Evolutionary conservation across 2,888 invertebrate species (phyloP).

Genomic region (Oxyteleia sp.): DNA sequence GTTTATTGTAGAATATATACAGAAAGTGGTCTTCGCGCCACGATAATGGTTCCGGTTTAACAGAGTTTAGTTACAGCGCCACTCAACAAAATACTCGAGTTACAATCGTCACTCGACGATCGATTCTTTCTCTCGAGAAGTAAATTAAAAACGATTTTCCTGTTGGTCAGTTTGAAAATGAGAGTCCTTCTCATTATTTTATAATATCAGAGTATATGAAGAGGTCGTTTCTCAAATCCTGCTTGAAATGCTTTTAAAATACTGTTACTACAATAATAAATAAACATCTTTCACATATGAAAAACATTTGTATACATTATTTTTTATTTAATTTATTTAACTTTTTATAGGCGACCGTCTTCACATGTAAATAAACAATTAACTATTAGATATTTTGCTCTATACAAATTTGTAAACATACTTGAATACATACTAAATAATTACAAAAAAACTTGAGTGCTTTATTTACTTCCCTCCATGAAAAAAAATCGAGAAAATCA

Average conservation of each 20-base stretch:
- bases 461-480: too few relatives aligned
- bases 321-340: too few relatives aligned
- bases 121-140: conserved; percentile 38
- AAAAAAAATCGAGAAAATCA: too few relatives aligned
- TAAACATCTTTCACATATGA: too few relatives aligned
- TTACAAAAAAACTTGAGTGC: too few relatives aligned
- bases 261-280: too few relatives aligned
- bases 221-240: not conserved
- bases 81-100: conserved; percentile 49
- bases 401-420: too few relatives aligned
- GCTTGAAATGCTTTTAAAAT: not conserved
- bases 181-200: conserved; percentile 3
- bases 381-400: too few relatives aligned
- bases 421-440: too few relatives aligned
- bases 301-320: too few relatives aligned
- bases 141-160: conserved; percentile 40
- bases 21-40: conserved; percentile 28
- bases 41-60: conserved; percentile 45
- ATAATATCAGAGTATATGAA: not conserved
- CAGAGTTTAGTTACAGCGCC: conserved; percentile 52
- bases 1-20: conserved; percentile 8
- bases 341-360: too few relatives aligned
- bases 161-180: conserved; percentile 31
- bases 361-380: too few relatives aligned
- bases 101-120: conserved; percentile 45